Evolutionary conservation across 1,140 invertebrate species (phyloP).

Genomic region (Sweltsa coloradensis): DNA sequence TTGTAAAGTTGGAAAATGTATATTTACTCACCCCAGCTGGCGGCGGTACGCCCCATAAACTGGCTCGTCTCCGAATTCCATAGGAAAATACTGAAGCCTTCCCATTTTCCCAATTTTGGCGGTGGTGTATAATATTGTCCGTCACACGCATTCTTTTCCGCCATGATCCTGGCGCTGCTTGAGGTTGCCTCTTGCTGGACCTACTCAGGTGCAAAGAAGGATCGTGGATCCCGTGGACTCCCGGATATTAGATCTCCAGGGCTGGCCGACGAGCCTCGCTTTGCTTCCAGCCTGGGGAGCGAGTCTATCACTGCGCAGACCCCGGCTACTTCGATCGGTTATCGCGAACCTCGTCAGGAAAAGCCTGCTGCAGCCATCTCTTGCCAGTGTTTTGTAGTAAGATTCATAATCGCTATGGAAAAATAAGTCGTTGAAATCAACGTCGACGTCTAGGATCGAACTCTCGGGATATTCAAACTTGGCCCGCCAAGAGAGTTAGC

Average conservation of each 20-base stretch:
- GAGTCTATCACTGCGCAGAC: neutral
- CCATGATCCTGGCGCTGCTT: conserved; percentile 4
- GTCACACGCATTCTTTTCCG: conserved; percentile 26
- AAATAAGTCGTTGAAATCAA: too few species aligned
- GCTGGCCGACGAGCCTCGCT: conserved; percentile 2
- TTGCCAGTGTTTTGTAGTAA: too few species aligned
- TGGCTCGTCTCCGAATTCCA: conserved; percentile 82
- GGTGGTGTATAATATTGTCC: conserved; percentile 60
- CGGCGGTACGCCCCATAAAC: conserved; percentile 73
- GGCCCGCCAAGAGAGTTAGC: too few species aligned
- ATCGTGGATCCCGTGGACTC: neutral
- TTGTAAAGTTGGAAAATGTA: neutral
- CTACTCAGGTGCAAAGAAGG: neutral
- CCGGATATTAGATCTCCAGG: conserved; percentile 1
- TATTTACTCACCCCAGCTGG: conserved; percentile 80
- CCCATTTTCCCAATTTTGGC: conserved; percentile 71
- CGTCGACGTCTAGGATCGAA: too few species aligned
- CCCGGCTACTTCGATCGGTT: too few species aligned
- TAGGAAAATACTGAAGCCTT: conserved; percentile 68
- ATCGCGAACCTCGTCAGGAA: too few species aligned
- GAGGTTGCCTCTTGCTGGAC: neutral
- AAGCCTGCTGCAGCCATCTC: too few species aligned
- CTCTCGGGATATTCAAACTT: too few species aligned
- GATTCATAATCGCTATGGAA: too few species aligned
- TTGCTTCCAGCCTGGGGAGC: neutral